These are phyloP conservation scores for Turnix velox DNA, from an alignment of 2,113 vertebrate species.

Conservation along the genomic window DNA sequence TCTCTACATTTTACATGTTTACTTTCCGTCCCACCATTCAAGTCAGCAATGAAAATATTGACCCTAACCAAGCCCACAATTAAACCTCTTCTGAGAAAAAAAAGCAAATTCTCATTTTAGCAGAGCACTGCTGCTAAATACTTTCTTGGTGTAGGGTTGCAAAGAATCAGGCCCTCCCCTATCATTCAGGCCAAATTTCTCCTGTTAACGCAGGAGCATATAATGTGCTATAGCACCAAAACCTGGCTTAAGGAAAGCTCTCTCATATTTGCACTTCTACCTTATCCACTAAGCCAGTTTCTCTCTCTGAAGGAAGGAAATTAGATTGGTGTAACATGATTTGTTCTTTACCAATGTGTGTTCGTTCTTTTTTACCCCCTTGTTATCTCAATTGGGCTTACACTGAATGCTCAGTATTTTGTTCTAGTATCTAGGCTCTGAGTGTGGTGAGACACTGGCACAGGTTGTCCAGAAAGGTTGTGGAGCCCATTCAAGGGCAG, in stretches of 20 bases:
- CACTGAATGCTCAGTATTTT: not conserved
- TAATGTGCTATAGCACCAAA: not conserved
- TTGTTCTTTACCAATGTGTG: not conserved
- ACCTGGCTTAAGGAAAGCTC: not conserved
- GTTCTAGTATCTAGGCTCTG: not conserved
- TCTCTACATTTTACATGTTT: not conserved
- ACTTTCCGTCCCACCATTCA: not conserved
- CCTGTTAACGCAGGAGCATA: not conserved
- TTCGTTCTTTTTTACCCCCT: constrained; percentile 34
- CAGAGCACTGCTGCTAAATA: not conserved
- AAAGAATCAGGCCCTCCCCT: not conserved
- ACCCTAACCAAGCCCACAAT: not conserved
- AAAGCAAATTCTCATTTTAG: not conserved
- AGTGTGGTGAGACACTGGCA: too few relatives aligned
- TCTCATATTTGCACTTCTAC: not conserved
- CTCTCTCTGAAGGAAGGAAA: constrained; percentile 11
- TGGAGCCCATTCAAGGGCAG: too few relatives aligned
- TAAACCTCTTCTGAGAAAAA: not conserved
- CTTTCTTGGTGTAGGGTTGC: not conserved
- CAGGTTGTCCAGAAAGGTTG: too few relatives aligned
- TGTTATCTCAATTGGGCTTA: constrained; percentile 14
- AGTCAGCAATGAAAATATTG: not conserved
- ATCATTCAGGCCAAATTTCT: not conserved
- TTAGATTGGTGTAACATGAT: not conserved
- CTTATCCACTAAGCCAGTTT: not conserved